These are phyloP conservation scores for Peromyscus melanophrys DNA, from an alignment of 2,797 vertebrate species.

Conservation along the genomic window DNA sequence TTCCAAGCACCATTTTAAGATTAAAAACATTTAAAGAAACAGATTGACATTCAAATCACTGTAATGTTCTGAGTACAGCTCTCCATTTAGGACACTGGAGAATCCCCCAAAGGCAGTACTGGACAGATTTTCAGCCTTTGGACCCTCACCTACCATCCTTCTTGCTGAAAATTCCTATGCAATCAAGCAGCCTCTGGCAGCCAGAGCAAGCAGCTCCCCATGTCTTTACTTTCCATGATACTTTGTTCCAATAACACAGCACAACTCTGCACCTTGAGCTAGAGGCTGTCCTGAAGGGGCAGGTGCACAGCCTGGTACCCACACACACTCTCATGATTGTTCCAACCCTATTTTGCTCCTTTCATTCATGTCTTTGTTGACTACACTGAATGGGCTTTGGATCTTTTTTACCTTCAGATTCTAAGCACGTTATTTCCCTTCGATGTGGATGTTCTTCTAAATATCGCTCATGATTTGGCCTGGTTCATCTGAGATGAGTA, in stretches of 20 bases:
- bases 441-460: not conserved
- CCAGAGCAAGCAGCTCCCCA: not conserved
- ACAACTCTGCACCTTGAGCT: not conserved
- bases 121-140: not conserved
- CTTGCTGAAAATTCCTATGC: not conserved
- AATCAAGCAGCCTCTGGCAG: not conserved
- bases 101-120: not conserved
- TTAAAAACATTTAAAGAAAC: slow-evolving; percentile 31
- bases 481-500: not conserved
- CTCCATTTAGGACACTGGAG: not conserved
- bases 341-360: not conserved
- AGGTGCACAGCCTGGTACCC: not conserved
- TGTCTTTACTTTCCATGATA: not conserved
- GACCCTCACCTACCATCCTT: not conserved
- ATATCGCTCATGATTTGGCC: not conserved
- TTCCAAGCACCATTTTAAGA: slow-evolving; percentile 32
- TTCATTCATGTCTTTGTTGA: not conserved
- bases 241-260: not conserved
- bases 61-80: not conserved
- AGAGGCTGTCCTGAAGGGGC: not conserved
- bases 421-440: not conserved
- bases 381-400: not conserved
- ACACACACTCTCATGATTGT: not conserved
- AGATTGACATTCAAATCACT: not conserved
- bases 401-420: slow-evolving; percentile 49